A percentile compares a stretch with the other conserved stretches of the same genome.
Evolutionary conservation across 2,888 invertebrate species (phyloP).

Genomic region (Sceliomorpha sp.): DNA sequence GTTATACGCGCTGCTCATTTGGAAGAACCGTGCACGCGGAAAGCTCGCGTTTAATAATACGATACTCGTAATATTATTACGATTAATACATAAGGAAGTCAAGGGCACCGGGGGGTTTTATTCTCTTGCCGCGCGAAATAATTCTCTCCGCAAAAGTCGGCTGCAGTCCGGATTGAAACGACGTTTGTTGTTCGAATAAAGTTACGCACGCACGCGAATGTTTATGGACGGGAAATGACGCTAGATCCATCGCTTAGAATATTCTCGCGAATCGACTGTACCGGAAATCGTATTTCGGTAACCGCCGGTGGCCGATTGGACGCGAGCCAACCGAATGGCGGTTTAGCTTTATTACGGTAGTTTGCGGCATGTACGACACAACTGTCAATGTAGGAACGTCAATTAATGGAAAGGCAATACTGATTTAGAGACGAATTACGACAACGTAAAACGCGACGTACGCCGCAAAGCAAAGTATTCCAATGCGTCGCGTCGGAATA

Average conservation of each 20-base stretch:
- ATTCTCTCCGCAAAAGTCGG: too few species aligned
- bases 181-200: too few species aligned
- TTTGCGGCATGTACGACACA: constrained; percentile 31
- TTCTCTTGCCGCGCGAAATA: too few species aligned
- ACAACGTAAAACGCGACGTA: too few species aligned
- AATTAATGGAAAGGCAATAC: constrained; percentile 31
- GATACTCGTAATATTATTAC: too few species aligned
- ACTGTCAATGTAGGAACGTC: constrained; percentile 33
- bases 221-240: constrained; percentile 1
- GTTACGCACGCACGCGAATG: too few species aligned
- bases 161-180: too few species aligned
- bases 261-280: constrained; percentile 1
- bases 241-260: neutral
- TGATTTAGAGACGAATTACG: constrained; percentile 19
- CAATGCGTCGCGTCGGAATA: neutral
- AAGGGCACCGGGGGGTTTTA: too few species aligned
- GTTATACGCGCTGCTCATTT: too few species aligned
- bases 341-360: constrained; percentile 43
- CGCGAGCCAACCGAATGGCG: constrained; percentile 32
- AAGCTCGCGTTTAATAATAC: too few species aligned
- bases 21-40: too few species aligned
- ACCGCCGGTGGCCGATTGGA: constrained; percentile 31
- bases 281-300: constrained; percentile 25
- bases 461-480: neutral
- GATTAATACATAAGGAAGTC: too few species aligned